Base-by-base conservation (phyloP, 2,113 vertebrate species). In the Microcebus jonahi region DNA sequence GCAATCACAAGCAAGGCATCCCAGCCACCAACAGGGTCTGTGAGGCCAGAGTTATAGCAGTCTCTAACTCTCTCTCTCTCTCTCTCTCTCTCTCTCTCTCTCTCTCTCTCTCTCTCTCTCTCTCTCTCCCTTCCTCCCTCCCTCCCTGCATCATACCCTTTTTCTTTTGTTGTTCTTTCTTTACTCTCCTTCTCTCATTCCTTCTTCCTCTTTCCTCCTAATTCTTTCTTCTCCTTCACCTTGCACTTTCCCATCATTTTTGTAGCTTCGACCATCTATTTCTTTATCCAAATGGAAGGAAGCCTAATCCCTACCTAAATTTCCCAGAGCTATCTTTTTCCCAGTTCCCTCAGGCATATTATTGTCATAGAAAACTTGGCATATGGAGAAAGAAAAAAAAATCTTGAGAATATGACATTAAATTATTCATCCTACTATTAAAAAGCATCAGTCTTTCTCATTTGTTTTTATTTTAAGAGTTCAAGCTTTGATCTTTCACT, bases 401-500 rank as follows among this genome's bases (percentile, higher is more conserved):
- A 55, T 1, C 12, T 70, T 97, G 48, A 76, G 27, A 89, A 11
- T 65, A 77, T 34, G 93, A 80, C 1, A 80, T 39, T 87, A 87
- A 89, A 79, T 76, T 88, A 82, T 90, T 53, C 67, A 93, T 90
- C 21, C n/a, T 73, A 88, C 8, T 17, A 76, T 83, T 31, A 71
- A 95, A 90, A 88, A 68, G 55, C 1, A 61, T 48, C 21, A 63
- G 12, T 83, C 48, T 90, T 95, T 90, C n/a, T 59, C 39, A 57
- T 48, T 77, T 85, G 42, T 79, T 14, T 82, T 94, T 63, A 57
- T 68, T 81, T 93, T 70, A 48, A 92, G n/a, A 81, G 31, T 67
- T 50, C 29, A 88, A 88, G 50, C 48, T 88, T 96, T 77, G 55
- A 65, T 82, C 92, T 18, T 83, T 94, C 39, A 82, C 31, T 79